Evolutionary conservation across 2,797 vertebrate genomes (phyloP).

Genomic region (Borostomias antarcticus): DNA sequence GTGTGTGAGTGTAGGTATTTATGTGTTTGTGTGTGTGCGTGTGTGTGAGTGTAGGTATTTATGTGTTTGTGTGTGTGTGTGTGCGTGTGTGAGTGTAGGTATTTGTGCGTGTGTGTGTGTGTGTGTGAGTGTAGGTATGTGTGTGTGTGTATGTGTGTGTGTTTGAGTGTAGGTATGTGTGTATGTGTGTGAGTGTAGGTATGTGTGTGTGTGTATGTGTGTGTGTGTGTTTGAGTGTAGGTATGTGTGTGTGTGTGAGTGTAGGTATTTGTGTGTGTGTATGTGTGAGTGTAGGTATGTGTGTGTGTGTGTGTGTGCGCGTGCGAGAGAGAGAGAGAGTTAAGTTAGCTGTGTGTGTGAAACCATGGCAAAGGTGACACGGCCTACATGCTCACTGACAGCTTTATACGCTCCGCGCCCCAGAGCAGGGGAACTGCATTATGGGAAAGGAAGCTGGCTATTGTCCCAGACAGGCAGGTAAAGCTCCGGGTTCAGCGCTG

Average conservation of each 20-base stretch:
- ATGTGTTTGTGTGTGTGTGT: no score
- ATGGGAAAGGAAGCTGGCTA: constrained; percentile 84
- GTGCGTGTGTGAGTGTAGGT: no score
- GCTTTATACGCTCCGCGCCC: constrained; percentile 83
- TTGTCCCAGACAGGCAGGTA: constrained; percentile 88
- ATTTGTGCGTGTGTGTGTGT: constrained; percentile 15
- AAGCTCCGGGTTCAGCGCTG: constrained; percentile 81
- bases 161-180: constrained; percentile 7
- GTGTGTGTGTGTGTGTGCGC: constrained; percentile 11
- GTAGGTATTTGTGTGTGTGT: constrained; percentile 1
- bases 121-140: no score
- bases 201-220: constrained; percentile 9
- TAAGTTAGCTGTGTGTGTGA: constrained; percentile 59
- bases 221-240: no score
- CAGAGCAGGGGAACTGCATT: constrained; percentile 81
- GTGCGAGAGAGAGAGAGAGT: no score
- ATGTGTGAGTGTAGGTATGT: constrained; percentile 22
- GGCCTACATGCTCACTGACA: constrained; percentile 86
- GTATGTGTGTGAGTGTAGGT: constrained; percentile 46
- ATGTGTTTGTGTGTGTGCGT: no score
- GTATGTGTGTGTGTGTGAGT: not conserved
- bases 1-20: no score
- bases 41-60: no score
- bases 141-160: no score
- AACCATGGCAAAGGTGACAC: constrained; percentile 82